Evolutionary conservation across 1,140 invertebrate genomes (phyloP).

Genomic region (Goniozus legneri): DNA sequence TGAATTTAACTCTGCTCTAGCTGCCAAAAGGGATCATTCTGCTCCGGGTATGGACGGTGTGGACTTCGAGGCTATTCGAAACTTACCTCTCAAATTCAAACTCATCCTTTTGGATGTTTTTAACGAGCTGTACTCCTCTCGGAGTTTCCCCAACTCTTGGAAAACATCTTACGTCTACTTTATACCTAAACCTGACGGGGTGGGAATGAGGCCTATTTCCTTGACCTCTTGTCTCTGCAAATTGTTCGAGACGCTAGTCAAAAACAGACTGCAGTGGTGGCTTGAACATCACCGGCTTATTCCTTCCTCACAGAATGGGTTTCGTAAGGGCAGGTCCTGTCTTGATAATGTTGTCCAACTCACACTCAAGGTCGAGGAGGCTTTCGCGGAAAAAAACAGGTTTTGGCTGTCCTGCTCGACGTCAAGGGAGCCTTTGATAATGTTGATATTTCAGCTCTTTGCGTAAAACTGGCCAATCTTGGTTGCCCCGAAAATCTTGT

Average conservation of each 20-base stretch:
- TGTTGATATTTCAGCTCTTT: not conserved
- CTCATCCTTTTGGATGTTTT: slow-evolving; percentile 11
- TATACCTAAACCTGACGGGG: slow-evolving; percentile 1
- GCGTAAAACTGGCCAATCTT: not conserved
- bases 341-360: not conserved
- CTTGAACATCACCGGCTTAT: not conserved
- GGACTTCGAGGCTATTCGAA: slow-evolving; percentile 6
- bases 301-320: not conserved
- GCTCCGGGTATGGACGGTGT: slow-evolving; percentile 10
- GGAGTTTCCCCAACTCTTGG: slow-evolving; percentile 5
- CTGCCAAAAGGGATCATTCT: not conserved
- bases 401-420: not conserved
- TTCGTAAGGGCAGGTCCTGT: not conserved
- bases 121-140: slow-evolving; percentile 5
- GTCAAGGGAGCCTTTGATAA: not conserved
- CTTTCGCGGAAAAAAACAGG: not conserved
- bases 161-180: slow-evolving; percentile 9
- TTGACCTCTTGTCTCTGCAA: slow-evolving; percentile 11
- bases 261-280: slow-evolving; percentile 1
- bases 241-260: slow-evolving; percentile 10
- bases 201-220: slow-evolving; percentile 3
- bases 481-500: not conserved
- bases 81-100: slow-evolving; percentile 9
- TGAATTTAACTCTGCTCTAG: slow-evolving; percentile 8
- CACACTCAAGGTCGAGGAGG: not conserved